phyloP scores from a whole-genome alignment of 2,797 vertebrate genomes.

The Loriculus beryllinus region DNA sequence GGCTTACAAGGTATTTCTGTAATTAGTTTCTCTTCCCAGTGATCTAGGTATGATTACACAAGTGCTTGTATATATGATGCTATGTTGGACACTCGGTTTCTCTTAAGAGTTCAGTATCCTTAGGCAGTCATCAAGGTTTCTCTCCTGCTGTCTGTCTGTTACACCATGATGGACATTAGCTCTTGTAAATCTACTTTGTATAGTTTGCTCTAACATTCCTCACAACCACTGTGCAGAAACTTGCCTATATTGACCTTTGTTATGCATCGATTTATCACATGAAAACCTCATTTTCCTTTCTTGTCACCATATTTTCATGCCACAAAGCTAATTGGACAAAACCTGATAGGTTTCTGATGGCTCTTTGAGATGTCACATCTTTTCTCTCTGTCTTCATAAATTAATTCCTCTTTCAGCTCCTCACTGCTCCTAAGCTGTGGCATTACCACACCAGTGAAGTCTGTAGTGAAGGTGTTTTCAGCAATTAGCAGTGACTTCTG shows the following conservation, averaged over 20 bases:
- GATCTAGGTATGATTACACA: neutral
- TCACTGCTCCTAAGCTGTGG: neutral
- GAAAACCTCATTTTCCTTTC: neutral
- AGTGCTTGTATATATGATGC: neutral
- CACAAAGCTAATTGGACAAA: neutral
- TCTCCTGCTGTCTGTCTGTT: neutral
- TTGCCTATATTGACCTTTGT: neutral
- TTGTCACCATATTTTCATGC: neutral
- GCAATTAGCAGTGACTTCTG: neutral
- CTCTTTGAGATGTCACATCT: neutral
- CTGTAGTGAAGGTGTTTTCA: neutral
- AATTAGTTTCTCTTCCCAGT: neutral
- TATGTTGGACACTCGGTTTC: neutral
- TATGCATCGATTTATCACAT: neutral
- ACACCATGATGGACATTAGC: neutral
- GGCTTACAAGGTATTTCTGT: neutral
- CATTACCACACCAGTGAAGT: neutral
- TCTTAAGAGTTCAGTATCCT: neutral
- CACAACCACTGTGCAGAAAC: neutral
- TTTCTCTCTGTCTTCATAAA: neutral
- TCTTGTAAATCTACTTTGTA: neutral
- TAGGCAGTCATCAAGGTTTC: neutral
- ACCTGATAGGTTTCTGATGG: neutral
- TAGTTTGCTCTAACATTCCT: neutral
- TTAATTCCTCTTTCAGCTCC: neutral